Conservation (phyloP, 2,113 vertebrate species). For the Sceloporus tristichus region DNA sequence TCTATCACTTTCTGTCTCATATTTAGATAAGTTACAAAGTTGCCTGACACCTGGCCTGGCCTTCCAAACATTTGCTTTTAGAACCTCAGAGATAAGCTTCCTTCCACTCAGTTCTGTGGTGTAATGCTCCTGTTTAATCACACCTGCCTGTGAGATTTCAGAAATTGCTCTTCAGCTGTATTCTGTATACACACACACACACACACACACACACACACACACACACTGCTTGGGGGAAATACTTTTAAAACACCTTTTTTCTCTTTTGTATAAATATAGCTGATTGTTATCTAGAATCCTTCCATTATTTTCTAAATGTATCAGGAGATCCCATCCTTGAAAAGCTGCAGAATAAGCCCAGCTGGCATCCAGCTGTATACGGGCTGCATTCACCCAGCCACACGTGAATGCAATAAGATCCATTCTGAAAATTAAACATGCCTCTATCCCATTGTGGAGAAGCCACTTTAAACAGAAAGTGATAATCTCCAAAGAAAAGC, state of each 20-base stretch:
- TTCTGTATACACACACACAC: neutral
- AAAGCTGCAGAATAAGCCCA: too few relatives aligned
- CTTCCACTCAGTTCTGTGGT: neutral
- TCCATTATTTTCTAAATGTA: neutral
- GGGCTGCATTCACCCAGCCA: too few relatives aligned
- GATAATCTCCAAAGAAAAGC: too few relatives aligned
- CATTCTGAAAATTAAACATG: too few relatives aligned
- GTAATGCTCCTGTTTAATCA: constrained; percentile 9
- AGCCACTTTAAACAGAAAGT: too few relatives aligned
- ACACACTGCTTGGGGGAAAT: neutral
- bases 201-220: too few relatives aligned
- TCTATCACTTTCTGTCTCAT: neutral
- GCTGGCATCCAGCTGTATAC: too few relatives aligned
- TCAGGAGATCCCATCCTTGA: neutral
- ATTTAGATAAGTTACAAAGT: neutral
- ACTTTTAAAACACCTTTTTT: neutral
- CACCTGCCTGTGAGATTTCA: neutral
- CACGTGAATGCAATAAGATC: too few relatives aligned
- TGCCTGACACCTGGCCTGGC: neutral
- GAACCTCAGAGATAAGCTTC: neutral
- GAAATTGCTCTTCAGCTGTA: neutral
- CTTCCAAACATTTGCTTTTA: neutral
- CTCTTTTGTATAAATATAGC: neutral
- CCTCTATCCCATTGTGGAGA: too few relatives aligned
- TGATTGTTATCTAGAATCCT: neutral